phyloP scores from a whole-genome alignment of 2,888 invertebrate species.

The Tyria jacobaeae region DNA sequence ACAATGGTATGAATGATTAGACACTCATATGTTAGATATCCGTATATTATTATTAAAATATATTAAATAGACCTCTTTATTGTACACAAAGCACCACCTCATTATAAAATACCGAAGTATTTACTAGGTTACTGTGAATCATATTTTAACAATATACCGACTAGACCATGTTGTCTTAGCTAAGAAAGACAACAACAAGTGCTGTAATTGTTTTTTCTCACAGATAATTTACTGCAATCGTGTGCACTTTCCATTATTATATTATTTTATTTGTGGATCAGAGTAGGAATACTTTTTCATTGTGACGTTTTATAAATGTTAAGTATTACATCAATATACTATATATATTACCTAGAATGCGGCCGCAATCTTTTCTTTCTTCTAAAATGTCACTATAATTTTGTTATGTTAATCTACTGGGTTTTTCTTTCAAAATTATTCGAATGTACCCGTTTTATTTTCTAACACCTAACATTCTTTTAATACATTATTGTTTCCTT shows the following conservation, averaged over 20 bases:
- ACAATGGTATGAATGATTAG: too few relatives aligned
- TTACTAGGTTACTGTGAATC: too few relatives aligned
- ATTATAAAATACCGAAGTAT: too few relatives aligned
- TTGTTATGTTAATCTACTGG: background rate
- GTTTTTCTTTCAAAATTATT: background rate
- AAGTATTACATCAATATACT: conserved; percentile 19
- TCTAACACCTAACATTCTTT: conserved; percentile 4
- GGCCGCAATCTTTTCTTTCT: background rate
- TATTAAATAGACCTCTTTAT: too few relatives aligned
- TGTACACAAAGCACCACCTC: too few relatives aligned
- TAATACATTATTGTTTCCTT: conserved; percentile 20
- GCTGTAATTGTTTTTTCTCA: background rate
- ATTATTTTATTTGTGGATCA: conserved; percentile 16
- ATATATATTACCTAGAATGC: conserved; percentile 9
- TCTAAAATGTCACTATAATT: conserved; percentile 6
- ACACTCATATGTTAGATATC: too few relatives aligned
- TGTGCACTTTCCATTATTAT: conserved; percentile 10
- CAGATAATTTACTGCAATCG: conserved; percentile 11
- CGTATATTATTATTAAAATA: too few relatives aligned
- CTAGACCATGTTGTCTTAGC: too few relatives aligned
- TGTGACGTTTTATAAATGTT: conserved; percentile 15
- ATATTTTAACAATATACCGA: too few relatives aligned
- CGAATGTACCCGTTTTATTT: background rate
- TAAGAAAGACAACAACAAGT: background rate
- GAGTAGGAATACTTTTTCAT: conserved; percentile 5